Conservation (phyloP, 2,888 invertebrate species). For the Eueremaeus valkanovi region DNA sequence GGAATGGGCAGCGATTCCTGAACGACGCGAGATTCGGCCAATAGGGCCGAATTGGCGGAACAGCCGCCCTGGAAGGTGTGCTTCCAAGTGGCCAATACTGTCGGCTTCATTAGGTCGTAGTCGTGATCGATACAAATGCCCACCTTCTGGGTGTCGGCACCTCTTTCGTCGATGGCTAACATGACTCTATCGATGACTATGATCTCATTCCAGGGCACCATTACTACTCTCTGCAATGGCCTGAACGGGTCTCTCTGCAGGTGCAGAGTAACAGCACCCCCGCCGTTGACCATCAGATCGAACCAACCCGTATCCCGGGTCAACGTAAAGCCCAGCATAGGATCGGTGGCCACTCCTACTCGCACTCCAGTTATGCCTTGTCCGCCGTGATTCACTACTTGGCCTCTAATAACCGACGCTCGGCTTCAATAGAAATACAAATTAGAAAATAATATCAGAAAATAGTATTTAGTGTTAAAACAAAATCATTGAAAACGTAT, state of each 20-base stretch:
- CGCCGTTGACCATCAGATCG: slow-evolving; percentile 97
- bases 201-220: slow-evolving; percentile 97
- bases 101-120: slow-evolving; percentile 75
- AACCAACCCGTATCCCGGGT: slow-evolving; percentile 61
- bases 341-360: slow-evolving; percentile 89
- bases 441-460: no score
- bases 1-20: slow-evolving; percentile 42
- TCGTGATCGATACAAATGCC: slow-evolving; percentile 76
- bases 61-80: slow-evolving; percentile 81
- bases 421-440: slow-evolving; percentile 66
- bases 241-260: slow-evolving; percentile 93
- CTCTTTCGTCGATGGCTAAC: slow-evolving; percentile 47
- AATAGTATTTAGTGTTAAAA: no score
- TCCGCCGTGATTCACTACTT: slow-evolving; percentile 89
- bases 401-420: slow-evolving; percentile 96
- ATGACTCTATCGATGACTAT: slow-evolving; percentile 64
- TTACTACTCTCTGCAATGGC: slow-evolving; percentile 78
- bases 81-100: slow-evolving; percentile 84
- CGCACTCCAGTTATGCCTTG: slow-evolving; percentile 95
- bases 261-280: slow-evolving; percentile 91
- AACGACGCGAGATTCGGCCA: slow-evolving; percentile 62
- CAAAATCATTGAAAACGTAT: not conserved
- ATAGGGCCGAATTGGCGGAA: slow-evolving; percentile 74
- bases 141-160: slow-evolving; percentile 40
- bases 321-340: slow-evolving; percentile 86